Conservation (phyloP, 2,888 invertebrate species). For the Syrphus vitripennis region DNA sequence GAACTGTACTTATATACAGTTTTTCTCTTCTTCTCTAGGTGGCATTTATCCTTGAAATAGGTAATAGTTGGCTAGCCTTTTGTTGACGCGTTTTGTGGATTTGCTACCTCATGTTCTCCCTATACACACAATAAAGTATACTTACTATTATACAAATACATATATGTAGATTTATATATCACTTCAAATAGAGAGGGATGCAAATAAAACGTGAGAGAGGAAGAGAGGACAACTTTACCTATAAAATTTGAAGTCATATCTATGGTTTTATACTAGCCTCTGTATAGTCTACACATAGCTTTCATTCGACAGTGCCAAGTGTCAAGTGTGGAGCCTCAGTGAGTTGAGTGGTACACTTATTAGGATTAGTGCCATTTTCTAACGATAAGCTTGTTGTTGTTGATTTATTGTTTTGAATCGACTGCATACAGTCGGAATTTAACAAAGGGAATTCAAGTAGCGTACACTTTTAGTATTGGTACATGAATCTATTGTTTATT, state of each 20-base stretch:
- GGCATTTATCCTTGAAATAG: constrained; percentile 63
- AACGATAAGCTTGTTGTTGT: constrained; percentile 40
- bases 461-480: background rate
- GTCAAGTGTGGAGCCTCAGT: constrained; percentile 2
- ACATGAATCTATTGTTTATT: background rate
- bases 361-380: constrained; percentile 57
- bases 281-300: background rate
- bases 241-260: constrained; percentile 56
- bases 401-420: constrained; percentile 55
- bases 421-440: background rate
- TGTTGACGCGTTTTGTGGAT: constrained; percentile 68
- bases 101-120: background rate
- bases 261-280: background rate
- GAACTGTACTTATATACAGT: constrained; percentile 11
- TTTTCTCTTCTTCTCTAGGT: constrained; percentile 23
- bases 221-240: constrained; percentile 49
- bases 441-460: constrained; percentile 6
- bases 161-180: background rate
- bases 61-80: constrained; percentile 67
- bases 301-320: constrained; percentile 2
- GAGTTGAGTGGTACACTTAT: constrained; percentile 48
- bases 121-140: background rate
- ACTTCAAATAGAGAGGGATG: background rate
- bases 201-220: constrained; percentile 54
- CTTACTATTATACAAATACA: background rate